Evolutionary conservation across 1,140 invertebrate genomes (phyloP).

Genomic region (Drosophila tristis): DNA sequence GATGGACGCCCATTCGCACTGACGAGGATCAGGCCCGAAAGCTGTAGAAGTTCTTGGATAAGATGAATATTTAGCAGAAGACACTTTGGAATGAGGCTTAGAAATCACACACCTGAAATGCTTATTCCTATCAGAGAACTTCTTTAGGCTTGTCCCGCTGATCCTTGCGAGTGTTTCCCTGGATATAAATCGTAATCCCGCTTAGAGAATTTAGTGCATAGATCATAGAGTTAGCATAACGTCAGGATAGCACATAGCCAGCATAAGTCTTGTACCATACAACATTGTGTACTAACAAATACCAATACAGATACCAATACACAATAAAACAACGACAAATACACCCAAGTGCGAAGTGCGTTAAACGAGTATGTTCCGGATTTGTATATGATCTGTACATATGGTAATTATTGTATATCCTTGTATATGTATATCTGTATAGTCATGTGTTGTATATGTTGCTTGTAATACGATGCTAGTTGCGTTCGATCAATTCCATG

Average conservation of each 20-base stretch:
- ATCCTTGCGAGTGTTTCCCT: too few species aligned
- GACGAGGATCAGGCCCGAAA: neutral
- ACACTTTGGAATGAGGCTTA: neutral
- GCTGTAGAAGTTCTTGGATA: constrained; percentile 14
- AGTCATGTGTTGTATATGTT: constrained; percentile 19
- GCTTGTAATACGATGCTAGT: constrained; percentile 43
- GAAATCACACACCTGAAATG: neutral
- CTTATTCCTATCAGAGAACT: constrained; percentile 12
- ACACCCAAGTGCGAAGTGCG: neutral
- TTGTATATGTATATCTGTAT: constrained; percentile 38
- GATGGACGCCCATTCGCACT: neutral
- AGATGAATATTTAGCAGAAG: neutral
- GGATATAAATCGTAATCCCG: constrained; percentile 11
- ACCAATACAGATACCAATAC: constrained; percentile 33
- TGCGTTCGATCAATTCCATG: constrained; percentile 67
- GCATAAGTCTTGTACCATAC: constrained; percentile 57
- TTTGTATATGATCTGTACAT: constrained; percentile 28
- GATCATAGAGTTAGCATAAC: constrained; percentile 46
- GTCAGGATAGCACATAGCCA: constrained; percentile 55
- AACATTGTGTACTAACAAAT: constrained; percentile 52
- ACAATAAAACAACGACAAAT: constrained; percentile 35
- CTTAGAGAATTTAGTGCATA: constrained; percentile 62
- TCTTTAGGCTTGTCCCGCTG: neutral
- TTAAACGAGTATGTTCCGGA: constrained; percentile 6
- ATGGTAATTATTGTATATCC: neutral